phyloP scores from a whole-genome alignment of 1,140 invertebrate genomes.

The Littorina saxatilis region DNA sequence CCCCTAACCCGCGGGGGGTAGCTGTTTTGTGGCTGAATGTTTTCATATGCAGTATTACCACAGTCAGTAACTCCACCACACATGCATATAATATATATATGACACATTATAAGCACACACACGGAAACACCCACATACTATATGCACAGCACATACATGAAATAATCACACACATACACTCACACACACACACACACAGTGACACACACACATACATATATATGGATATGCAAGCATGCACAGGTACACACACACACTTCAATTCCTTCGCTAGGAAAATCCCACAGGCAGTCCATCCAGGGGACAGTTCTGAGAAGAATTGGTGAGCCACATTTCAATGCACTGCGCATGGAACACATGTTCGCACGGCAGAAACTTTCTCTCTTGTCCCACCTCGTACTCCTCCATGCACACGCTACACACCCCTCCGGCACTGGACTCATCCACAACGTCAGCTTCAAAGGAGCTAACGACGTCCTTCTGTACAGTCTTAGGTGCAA shows the following conservation, averaged over 20 bases:
- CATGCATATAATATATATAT: no score
- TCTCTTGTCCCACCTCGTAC: constrained; percentile 60
- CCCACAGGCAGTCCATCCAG: constrained; percentile 67
- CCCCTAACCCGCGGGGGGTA: no score
- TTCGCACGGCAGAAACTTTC: constrained; percentile 69
- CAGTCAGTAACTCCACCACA: no score
- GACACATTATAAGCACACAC: no score
- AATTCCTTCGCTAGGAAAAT: not conserved
- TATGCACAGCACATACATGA: no score
- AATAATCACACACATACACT: not conserved
- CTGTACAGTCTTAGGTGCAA: constrained; percentile 67
- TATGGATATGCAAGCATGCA: no score
- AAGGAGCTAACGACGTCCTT: constrained; percentile 49
- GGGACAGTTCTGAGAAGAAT: constrained; percentile 70
- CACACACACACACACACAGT: constrained; percentile 17
- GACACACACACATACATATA: constrained; percentile 6
- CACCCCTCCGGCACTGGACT: constrained; percentile 43
- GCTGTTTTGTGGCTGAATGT: no score
- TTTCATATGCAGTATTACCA: no score
- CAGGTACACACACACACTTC: constrained; percentile 11
- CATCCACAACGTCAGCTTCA: constrained; percentile 58
- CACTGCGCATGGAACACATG: constrained; percentile 67
- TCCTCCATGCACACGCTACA: constrained; percentile 69
- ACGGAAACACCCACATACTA: no score
- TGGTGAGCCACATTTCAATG: constrained; percentile 68